Evolutionary conservation across 2,113 vertebrate species (phyloP).

Genomic region (Antechinus flavipes): DNA sequence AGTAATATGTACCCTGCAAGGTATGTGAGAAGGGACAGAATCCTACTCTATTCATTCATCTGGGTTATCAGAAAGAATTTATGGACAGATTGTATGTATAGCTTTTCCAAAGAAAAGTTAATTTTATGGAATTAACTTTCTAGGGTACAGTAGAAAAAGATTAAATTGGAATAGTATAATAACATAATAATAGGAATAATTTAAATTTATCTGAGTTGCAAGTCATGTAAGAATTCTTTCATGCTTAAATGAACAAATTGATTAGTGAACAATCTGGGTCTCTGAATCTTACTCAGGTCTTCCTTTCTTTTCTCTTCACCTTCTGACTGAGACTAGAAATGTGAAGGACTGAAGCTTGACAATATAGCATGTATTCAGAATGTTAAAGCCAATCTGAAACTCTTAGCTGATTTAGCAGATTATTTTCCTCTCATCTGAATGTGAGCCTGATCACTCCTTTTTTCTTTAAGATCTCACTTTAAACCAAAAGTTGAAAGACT

Average conservation of each 20-base stretch:
- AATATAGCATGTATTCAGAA: neutral
- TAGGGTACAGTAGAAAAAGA: neutral
- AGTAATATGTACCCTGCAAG: neutral
- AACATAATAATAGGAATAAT: neutral
- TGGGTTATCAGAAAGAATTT: neutral
- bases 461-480: conserved; percentile 11
- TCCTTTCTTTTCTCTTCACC: conserved; percentile 21
- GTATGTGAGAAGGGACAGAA: neutral
- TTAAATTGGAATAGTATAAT: neutral
- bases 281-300: conserved; percentile 8
- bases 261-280: neutral
- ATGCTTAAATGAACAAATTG: conserved; percentile 50
- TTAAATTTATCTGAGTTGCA: neutral
- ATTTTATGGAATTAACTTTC: neutral
- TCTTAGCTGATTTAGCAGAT: conserved; percentile 26
- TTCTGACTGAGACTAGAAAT: conserved; percentile 37
- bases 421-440: conserved; percentile 35
- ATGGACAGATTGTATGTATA: neutral
- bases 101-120: neutral
- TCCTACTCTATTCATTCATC: neutral
- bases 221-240: conserved; percentile 23
- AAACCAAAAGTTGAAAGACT: neutral
- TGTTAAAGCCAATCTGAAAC: conserved; percentile 30
- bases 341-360: neutral
- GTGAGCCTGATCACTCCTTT: conserved; percentile 16